These are phyloP conservation scores for Liasis olivaceus DNA, from an alignment of 2,797 vertebrate genomes.

Conservation along the genomic window DNA sequence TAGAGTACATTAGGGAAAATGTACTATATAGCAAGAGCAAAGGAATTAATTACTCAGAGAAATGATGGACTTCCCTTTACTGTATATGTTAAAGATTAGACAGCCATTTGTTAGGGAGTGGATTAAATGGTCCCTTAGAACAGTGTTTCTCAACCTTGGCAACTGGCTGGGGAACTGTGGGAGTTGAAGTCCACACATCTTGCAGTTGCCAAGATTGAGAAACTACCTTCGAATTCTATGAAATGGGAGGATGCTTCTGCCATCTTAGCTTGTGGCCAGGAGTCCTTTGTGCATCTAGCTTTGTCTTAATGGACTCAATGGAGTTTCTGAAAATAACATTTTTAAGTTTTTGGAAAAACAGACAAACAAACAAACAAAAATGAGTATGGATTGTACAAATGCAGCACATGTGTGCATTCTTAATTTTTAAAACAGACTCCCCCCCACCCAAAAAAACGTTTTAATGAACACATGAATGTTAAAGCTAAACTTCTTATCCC, in stretches of 20 bases:
- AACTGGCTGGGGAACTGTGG: not conserved
- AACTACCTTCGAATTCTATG: not conserved
- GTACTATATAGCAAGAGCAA: too few relatives aligned
- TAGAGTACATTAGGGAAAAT: too few relatives aligned
- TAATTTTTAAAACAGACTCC: not conserved
- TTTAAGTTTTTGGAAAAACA: not conserved
- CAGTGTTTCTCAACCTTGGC: not conserved
- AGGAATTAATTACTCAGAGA: too few relatives aligned
- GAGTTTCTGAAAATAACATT: not conserved
- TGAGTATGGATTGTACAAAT: not conserved
- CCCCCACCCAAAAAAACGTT: not conserved
- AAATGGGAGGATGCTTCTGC: not conserved
- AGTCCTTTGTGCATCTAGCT: not conserved
- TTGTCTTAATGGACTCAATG: not conserved
- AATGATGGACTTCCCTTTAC: too few relatives aligned
- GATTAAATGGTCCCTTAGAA: not conserved
- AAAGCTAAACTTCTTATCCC: not conserved
- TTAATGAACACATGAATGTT: not conserved
- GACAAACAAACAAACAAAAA: not conserved
- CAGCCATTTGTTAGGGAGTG: not conserved
- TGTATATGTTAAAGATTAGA: too few relatives aligned
- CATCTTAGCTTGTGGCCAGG: too few relatives aligned
- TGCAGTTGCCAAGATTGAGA: not conserved
- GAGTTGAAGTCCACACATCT: not conserved
- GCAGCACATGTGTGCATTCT: not conserved